Evolutionary conservation across 2,797 vertebrate genomes (phyloP).

Genomic region (Pipistrellus kuhlii): DNA sequence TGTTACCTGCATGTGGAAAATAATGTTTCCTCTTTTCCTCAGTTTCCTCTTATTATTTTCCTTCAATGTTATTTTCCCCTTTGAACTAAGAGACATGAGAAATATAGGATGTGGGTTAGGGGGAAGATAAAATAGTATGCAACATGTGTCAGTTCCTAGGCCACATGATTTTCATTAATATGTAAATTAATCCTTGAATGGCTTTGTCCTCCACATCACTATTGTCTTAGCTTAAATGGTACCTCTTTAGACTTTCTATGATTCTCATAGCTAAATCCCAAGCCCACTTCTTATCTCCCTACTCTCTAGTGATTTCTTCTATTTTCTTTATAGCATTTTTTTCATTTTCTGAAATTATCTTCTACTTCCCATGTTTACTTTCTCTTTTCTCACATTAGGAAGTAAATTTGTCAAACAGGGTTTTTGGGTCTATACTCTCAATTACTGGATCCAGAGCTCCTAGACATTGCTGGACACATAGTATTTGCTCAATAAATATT

Average conservation of each 20-base stretch:
- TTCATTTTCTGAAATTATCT: not conserved
- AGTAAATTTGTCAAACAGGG: not conserved
- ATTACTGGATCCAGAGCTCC: not conserved
- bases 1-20: not conserved
- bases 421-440: not conserved
- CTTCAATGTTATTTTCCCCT: not conserved
- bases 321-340: not conserved
- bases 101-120: not conserved
- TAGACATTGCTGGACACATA: not conserved
- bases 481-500: not conserved
- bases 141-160: fast-evolving
- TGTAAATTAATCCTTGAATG: not conserved
- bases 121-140: not conserved
- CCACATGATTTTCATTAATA: not conserved
- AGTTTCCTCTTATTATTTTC: not conserved
- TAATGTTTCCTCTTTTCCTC: not conserved
- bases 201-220: not conserved
- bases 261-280: not conserved
- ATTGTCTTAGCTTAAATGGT: not conserved
- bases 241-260: not conserved
- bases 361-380: not conserved
- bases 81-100: not conserved
- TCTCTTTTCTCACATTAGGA: conserved; percentile 17
- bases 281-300: not conserved
- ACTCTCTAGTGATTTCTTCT: not conserved